These are phyloP conservation scores for Nemopilema nomurai DNA, from an alignment of 30 jellyfish, hydroid and myxozoan genomes.

Conservation along the genomic window DNA sequence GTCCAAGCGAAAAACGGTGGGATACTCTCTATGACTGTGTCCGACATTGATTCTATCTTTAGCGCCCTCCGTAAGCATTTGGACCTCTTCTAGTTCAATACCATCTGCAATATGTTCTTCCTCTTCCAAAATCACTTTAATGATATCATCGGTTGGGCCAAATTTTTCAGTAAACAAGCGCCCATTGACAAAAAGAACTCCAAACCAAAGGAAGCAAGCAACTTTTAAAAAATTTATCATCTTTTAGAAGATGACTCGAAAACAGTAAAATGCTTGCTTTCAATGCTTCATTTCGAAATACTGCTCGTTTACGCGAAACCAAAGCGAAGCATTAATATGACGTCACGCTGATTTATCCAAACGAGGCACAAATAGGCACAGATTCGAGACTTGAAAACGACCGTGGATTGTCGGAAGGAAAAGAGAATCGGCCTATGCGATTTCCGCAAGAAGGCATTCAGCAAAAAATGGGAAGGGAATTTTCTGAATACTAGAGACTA, in stretches of 20 bases:
- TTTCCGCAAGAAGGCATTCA: no score
- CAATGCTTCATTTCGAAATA: not conserved
- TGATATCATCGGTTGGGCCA: not conserved
- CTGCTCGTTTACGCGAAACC: not conserved
- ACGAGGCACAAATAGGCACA: not conserved
- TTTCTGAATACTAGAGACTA: no score
- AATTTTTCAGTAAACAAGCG: not conserved
- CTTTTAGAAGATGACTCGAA: not conserved
- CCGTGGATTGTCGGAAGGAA: not conserved
- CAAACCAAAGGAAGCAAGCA: not conserved
- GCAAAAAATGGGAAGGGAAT: no score
- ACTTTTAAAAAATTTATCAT: not conserved
- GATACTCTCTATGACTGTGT: not conserved
- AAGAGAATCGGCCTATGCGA: no score
- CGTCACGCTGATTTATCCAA: not conserved
- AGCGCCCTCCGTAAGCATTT: not conserved
- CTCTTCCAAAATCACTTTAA: not conserved
- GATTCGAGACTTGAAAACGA: not conserved
- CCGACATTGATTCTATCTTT: not conserved
- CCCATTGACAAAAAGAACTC: not conserved
- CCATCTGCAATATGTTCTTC: not conserved
- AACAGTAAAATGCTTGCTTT: no score
- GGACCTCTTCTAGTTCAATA: not conserved
- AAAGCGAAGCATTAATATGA: not conserved
- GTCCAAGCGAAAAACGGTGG: constrained; percentile 1